A percentile compares a stretch with the other conserved stretches of the same genome.
phyloP scores from a whole-genome alignment of 2,888 invertebrate species.

The Crematogaster levior region DNA sequence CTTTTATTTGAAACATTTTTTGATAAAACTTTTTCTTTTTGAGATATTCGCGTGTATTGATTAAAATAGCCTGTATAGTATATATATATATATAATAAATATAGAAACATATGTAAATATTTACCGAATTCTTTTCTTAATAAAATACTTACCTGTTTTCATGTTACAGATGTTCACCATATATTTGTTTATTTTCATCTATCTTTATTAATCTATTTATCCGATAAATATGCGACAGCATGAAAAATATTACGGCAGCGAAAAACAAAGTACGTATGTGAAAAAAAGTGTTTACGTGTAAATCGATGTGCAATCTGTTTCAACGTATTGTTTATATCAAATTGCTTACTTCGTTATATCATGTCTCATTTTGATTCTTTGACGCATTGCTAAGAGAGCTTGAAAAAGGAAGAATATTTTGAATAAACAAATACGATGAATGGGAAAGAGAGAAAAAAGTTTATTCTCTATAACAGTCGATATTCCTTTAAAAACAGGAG shows the following conservation, averaged over 20 bases:
- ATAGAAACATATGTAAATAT: not conserved
- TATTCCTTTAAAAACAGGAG: not conserved
- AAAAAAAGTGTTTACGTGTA: not conserved
- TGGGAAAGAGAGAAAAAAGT: not conserved
- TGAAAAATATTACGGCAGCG: not conserved
- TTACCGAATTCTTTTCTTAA: not conserved
- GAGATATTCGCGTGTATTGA: no score
- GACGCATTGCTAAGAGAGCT: not conserved
- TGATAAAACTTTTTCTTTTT: no score
- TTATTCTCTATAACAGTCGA: not conserved
- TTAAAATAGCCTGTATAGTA: no score
- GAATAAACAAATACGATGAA: not conserved
- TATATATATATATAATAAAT: no score
- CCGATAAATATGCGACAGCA: not conserved
- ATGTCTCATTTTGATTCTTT: conserved; percentile 17
- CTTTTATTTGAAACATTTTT: no score
- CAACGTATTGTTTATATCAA: not conserved
- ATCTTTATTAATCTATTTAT: not conserved
- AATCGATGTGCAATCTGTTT: conserved; percentile 10
- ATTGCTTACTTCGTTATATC: conserved; percentile 17
- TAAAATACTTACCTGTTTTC: not conserved
- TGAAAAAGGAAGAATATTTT: not conserved
- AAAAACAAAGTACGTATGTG: not conserved
- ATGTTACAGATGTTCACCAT: not conserved
- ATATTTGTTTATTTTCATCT: not conserved